phyloP scores from a whole-genome alignment of 2,797 vertebrate species.

The Argyrosomus regius region DNA sequence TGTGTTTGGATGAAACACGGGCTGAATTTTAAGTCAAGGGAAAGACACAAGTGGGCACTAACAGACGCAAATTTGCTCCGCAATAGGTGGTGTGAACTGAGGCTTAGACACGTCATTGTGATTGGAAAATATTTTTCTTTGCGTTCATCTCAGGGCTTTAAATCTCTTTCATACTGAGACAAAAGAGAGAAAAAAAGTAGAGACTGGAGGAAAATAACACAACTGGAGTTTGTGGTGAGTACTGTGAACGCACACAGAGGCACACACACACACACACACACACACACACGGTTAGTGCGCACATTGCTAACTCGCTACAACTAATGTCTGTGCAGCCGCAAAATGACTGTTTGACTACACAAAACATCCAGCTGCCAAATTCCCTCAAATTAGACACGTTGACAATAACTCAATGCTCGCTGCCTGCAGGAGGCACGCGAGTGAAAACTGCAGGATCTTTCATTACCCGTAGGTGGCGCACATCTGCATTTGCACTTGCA shows the following conservation, averaged over 20 bases:
- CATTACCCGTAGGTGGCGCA: not conserved
- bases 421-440: not conserved
- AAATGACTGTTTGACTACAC: not conserved
- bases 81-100: not conserved
- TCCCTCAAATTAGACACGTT: too few species aligned
- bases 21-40: not conserved
- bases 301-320: not conserved
- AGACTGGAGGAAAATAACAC: not conserved
- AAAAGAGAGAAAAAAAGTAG: not conserved
- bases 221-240: not conserved
- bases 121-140: constrained; percentile 1
- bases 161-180: not conserved
- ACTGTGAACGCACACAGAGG: not conserved
- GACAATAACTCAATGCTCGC: not conserved
- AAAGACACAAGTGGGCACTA: not conserved
- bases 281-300: not conserved
- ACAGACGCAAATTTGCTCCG: not conserved
- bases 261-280: not conserved
- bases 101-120: not conserved
- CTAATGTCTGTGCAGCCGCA: not conserved
- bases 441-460: not conserved
- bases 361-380: not conserved
- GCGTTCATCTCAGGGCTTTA: not conserved
- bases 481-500: not conserved
- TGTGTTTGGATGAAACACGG: not conserved